Conservation (phyloP, 1,140 invertebrate genomes). For the Tribolium castaneum region DNA sequence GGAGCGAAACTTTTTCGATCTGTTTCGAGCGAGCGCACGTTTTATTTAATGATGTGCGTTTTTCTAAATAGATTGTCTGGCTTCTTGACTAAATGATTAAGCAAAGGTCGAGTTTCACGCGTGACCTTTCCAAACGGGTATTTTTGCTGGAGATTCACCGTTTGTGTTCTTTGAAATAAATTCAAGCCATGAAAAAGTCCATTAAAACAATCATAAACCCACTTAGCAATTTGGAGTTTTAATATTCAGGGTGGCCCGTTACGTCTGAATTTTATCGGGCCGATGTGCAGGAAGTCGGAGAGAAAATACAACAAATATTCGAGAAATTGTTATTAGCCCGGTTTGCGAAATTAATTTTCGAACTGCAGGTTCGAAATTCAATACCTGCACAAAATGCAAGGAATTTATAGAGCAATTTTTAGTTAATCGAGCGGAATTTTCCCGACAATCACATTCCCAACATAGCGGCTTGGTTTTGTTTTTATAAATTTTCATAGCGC, state of each 20-base stretch:
- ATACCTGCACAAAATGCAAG: too few species aligned
- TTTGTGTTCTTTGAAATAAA: not conserved
- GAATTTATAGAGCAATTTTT: not conserved
- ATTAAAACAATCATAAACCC: conserved; percentile 14
- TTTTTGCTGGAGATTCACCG: not conserved
- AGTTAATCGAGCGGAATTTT: not conserved
- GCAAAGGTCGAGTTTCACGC: conserved; percentile 5
- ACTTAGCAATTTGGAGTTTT: not conserved
- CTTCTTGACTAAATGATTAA: not conserved
- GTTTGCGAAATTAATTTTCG: not conserved
- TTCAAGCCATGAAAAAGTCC: not conserved
- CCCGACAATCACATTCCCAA: too few species aligned
- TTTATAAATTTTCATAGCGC: conserved; percentile 23
- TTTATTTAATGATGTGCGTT: not conserved
- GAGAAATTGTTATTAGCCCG: not conserved
- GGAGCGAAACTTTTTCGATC: not conserved
- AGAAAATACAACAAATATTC: not conserved
- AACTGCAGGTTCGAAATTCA: not conserved
- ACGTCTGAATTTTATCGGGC: conserved; percentile 2
- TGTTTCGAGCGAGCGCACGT: too few species aligned
- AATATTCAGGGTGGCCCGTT: not conserved
- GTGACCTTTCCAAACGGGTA: not conserved
- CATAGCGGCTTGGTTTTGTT: not conserved
- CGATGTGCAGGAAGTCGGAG: not conserved
- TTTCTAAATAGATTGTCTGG: not conserved